A percentile compares a stretch with the other conserved stretches of the same genome.
Conservation (phyloP, 2,797 vertebrate species). For the Phyllotis vaccarum region DNA sequence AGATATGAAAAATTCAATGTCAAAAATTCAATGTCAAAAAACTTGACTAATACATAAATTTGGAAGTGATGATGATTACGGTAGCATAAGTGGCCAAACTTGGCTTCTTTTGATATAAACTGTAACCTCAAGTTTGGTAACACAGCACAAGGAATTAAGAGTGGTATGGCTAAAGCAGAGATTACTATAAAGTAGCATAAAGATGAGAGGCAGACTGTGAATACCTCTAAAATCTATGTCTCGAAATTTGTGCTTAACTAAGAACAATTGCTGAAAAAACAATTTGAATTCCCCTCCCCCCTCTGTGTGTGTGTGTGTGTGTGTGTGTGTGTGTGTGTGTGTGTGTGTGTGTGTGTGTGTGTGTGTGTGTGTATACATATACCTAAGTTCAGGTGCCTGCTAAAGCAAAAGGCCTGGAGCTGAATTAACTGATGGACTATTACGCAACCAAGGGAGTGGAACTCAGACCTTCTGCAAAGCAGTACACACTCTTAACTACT, state of each 20-base stretch:
- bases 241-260: background rate
- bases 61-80: background rate
- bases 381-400: background rate
- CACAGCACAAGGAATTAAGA: background rate
- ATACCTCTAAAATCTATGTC: background rate
- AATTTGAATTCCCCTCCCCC: no score
- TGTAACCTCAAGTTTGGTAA: background rate
- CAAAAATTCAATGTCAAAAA: slow-evolving; percentile 62
- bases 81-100: background rate
- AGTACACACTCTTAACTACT: background rate
- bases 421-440: background rate
- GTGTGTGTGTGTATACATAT: background rate
- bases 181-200: background rate
- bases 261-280: background rate
- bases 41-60: slow-evolving; percentile 13
- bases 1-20: slow-evolving; percentile 7
- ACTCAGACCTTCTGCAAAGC: background rate
- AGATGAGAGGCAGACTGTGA: background rate
- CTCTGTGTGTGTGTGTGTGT: background rate
- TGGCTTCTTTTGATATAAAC: background rate
- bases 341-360: background rate
- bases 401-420: background rate
- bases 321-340: background rate
- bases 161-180: background rate
- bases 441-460: background rate